phyloP scores from a whole-genome alignment of 1,140 invertebrate species.

The Tetramorium parvispinum region DNA sequence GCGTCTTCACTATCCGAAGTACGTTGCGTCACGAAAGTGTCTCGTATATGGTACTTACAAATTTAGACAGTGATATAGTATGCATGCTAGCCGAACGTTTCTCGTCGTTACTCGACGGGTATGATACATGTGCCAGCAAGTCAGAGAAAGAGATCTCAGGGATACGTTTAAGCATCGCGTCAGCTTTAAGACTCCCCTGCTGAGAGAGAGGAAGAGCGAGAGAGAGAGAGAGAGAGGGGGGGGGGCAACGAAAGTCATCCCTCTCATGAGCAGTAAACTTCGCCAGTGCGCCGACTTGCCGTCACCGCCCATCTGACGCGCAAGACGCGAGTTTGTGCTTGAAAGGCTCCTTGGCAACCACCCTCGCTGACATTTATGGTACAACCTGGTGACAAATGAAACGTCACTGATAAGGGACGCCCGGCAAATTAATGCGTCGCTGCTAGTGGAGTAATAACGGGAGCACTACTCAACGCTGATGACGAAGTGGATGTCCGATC shows the following conservation, averaged over 20 bases:
- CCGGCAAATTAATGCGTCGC: slow-evolving; percentile 77
- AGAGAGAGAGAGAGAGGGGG: neutral
- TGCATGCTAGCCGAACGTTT: slow-evolving; percentile 1
- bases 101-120: slow-evolving; percentile 5
- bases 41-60: slow-evolving; percentile 23
- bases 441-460: slow-evolving; percentile 70
- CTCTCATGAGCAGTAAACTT: slow-evolving; percentile 71
- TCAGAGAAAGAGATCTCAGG: slow-evolving; percentile 67
- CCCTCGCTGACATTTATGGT: slow-evolving; percentile 79
- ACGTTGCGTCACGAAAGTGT: neutral
- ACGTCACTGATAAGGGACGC: slow-evolving; percentile 81
- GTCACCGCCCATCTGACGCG: slow-evolving; percentile 59
- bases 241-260: slow-evolving; percentile 31
- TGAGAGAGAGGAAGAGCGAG: neutral
- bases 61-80: slow-evolving; percentile 44
- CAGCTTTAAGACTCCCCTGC: slow-evolving; percentile 69
- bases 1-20: neutral
- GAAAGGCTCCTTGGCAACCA: slow-evolving; percentile 63
- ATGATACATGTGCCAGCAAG: neutral
- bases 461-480: slow-evolving; percentile 48
- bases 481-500: slow-evolving; percentile 46
- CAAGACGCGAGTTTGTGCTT: slow-evolving; percentile 72
- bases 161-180: slow-evolving; percentile 75
- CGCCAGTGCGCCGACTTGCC: slow-evolving; percentile 63
- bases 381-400: slow-evolving; percentile 82